Base-by-base conservation (phyloP, 2,888 invertebrate species). In the Meteorus colon region DNA sequence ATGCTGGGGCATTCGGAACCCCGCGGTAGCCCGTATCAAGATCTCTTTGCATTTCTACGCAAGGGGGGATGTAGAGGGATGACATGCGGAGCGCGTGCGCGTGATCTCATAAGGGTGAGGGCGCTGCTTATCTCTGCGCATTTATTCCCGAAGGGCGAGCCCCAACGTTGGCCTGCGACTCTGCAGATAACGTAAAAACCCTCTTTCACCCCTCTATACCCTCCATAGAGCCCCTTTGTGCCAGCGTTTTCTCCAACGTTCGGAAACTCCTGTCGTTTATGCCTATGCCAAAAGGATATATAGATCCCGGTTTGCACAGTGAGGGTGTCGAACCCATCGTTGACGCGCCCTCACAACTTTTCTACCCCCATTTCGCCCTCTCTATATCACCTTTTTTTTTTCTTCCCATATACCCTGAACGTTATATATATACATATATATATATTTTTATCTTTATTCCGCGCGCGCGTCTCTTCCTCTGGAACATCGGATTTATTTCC, bases 101-200 rank as follows among this genome's bases (percentile, higher is more conserved):
- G 80, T 77, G 75, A 75, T 78, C 72, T 55, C 55, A 48, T 68
- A 80, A 80, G 81, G 80, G 82, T 83, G 81, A 82, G 84, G 82
- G 82, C 67, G 86, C 72, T 74, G 81, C 89, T 89, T 89, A 89
- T 89, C 89, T 89, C 84, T 77, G 80, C 86, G 86, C 55, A n/a
- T 73, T 83, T 89, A 89, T 88, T 89, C 88, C 89, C 89, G 83
- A 88, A 88, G 89, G 89, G 88, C 85, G 87, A 86, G 83, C 84
- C 82, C 85, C 73, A 76, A 60, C 84, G 88, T 86, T 86, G 86
- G 88, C 86, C 88, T 89, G 89, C 85, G 85, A 87, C 86, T 81
- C 83, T 83, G 82, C 82, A 89, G 89, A 89, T 89, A 89, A 89
- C 89, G 85, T 81, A 82, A 78, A 78, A 80, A 79, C 65, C 59